phyloP scores from a whole-genome alignment of 2,797 vertebrate genomes.

The Monodelphis domestica region DNA sequence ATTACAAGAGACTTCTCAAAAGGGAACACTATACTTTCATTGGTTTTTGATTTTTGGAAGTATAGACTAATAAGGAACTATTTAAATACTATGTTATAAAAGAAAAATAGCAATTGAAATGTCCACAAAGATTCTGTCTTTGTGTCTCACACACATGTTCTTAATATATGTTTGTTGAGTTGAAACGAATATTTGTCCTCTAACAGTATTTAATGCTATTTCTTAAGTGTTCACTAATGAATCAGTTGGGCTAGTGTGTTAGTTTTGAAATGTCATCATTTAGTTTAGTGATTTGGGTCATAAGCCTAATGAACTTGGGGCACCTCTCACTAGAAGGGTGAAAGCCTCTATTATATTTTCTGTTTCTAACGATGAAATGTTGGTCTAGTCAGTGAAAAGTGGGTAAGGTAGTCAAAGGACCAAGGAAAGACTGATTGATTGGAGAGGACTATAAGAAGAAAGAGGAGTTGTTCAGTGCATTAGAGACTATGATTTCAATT shows the following conservation, averaged over 20 bases:
- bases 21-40: neutral
- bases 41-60: neutral
- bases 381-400: neutral
- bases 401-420: neutral
- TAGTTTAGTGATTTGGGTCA: constrained; percentile 22
- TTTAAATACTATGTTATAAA: neutral
- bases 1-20: neutral
- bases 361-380: neutral
- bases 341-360: neutral
- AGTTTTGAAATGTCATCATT: constrained; percentile 45
- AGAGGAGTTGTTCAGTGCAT: neutral
- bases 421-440: neutral
- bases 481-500: neutral
- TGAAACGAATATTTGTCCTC: neutral
- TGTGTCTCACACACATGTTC: neutral
- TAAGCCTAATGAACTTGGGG: constrained; percentile 35
- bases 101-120: neutral
- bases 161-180: neutral
- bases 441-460: neutral
- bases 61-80: neutral
- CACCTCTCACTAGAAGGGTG: neutral
- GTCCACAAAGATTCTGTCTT: neutral
- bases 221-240: constrained; percentile 7
- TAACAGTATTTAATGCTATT: neutral
- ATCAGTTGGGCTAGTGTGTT: constrained; percentile 57